Conservation (phyloP, 2,113 vertebrate genomes). For the Echinops telfairi region DNA sequence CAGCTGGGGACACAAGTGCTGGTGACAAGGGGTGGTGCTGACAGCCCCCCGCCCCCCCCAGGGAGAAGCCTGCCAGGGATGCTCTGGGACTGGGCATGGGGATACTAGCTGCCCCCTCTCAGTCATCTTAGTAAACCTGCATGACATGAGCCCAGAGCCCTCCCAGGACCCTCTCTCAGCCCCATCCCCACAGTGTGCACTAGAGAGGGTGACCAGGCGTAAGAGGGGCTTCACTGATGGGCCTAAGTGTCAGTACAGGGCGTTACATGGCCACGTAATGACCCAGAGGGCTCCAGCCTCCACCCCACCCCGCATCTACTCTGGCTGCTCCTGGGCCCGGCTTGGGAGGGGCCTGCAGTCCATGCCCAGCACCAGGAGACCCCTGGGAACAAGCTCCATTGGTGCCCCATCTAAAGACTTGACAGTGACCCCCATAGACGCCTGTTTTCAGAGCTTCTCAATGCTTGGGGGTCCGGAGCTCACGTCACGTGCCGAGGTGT, state of each 20-base stretch:
- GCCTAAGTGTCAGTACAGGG: not conserved
- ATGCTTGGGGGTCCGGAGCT: too few relatives aligned
- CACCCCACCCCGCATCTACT: accelerated
- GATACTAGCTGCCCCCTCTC: not conserved
- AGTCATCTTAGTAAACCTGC: not conserved
- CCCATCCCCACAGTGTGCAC: not conserved
- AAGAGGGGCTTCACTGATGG: not conserved
- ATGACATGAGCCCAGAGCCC: not conserved
- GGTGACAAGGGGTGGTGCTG: too few relatives aligned
- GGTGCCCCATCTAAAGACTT: too few relatives aligned
- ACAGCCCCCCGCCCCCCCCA: not conserved
- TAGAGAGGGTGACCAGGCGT: not conserved
- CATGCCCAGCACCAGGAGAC: too few relatives aligned
- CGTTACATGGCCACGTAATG: too few relatives aligned
- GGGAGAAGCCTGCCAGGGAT: not conserved
- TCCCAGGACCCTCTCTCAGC: not conserved
- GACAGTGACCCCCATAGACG: too few relatives aligned
- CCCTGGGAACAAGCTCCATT: too few relatives aligned
- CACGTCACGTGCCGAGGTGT: accelerated
- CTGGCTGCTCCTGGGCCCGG: accelerated
- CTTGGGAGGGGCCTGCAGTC: too few relatives aligned
- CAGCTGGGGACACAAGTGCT: not conserved
- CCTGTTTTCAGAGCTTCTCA: too few relatives aligned
- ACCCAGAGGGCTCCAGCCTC: not conserved
- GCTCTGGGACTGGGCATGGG: not conserved